Base-by-base conservation (phyloP, 2,797 vertebrate species). In the Chrosomus eos region DNA sequence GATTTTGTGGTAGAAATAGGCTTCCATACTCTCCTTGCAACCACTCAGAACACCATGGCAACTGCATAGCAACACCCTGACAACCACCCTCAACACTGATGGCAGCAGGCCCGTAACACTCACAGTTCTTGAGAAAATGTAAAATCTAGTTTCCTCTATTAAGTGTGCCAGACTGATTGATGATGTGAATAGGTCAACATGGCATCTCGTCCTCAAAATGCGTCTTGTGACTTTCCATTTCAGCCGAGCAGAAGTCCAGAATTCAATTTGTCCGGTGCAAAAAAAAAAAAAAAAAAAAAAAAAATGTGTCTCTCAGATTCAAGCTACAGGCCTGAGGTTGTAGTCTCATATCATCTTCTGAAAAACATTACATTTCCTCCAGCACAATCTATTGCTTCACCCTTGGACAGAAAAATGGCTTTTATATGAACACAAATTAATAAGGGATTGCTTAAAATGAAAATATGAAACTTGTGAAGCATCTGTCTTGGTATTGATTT, bases 391-490 rank as follows among this genome's bases (percentile, higher is more conserved):
- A 60, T 51, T 58, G 43, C 80, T 72, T 74, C 75, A 86, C 26
- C 36, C 53, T 45, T 48, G 64, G 51, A 73, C 18, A 10, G 43
- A 58, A 48, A 78, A 83, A 79, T 80, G 26, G 67, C 58, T 73
- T 83, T 72, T 74, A 68, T 72, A 58, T 80, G 68, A 83, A 80
- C 68, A 83, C 75, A 80, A 74, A 87, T 87, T 64, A 83, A 83
- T 83, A 79, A 79, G 55, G 80, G n/a, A 83, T 86, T 86, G 81
- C 82, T 79, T 83, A 58, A 73, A 83, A 87, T 78, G 53, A 87
- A 76, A 81, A 51, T 83, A 48, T 87, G n/a, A 80, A 66, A 83
- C 53, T 64, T 62, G 45, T 67, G 70, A 73, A 55, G 60, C 81
- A 83, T 83, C 70, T 36, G 23, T 87, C 51, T 45, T 48, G 45